A percentile compares a stretch with the other conserved stretches of the same genome.
phyloP scores from a whole-genome alignment of 2,888 invertebrate species.

The Epirrhoe tristata region DNA sequence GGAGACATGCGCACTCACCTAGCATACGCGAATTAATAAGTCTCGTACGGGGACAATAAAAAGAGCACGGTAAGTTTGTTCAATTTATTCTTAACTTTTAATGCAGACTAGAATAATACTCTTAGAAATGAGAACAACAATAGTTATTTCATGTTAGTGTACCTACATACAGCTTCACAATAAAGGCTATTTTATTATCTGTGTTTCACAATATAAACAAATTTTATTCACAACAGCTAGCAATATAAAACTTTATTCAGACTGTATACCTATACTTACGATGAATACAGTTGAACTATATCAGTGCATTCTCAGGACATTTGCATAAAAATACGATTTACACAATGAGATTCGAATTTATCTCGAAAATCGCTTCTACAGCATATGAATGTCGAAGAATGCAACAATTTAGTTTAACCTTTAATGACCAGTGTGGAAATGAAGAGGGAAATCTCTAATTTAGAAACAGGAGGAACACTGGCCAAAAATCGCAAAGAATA shows the following conservation, averaged over 20 bases:
- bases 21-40: neutral
- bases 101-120: conserved; percentile 86
- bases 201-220: conserved; percentile 82
- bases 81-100: conserved; percentile 85
- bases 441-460: conserved; percentile 25
- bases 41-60: conserved; percentile 36
- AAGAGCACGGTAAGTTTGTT: conserved; percentile 71
- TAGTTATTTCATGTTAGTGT: conserved; percentile 84
- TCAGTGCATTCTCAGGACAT: neutral
- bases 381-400: neutral
- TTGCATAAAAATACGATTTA: no score
- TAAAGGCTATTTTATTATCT: conserved; percentile 82
- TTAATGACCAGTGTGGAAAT: conserved; percentile 53
- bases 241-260: conserved; percentile 82
- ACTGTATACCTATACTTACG: conserved; percentile 60
- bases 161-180: conserved; percentile 82
- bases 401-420: conserved; percentile 3
- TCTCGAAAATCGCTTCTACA: conserved; percentile 8
- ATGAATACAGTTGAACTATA: conserved; percentile 21
- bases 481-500: conserved; percentile 43
- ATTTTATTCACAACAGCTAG: conserved; percentile 85
- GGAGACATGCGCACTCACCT: neutral
- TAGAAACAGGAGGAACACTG: conserved; percentile 43
- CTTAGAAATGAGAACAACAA: conserved; percentile 86
- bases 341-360: neutral